Evolutionary conservation across 2,113 vertebrate species (phyloP), one percentile per base, ranked within the genome.

Genomic region (Isichthys henryi): DNA sequence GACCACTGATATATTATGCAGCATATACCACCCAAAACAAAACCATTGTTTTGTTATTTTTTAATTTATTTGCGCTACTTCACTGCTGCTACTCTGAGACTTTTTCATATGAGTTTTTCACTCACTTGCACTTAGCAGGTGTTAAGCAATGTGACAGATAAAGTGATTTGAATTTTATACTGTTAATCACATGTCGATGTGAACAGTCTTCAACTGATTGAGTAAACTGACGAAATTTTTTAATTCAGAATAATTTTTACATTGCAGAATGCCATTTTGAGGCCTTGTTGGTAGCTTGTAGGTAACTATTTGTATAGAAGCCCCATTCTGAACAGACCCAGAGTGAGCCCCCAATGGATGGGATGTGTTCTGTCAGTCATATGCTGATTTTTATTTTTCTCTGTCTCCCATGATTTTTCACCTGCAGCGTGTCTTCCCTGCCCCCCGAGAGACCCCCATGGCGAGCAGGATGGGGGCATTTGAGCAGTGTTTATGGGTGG

Each of bases 381-480:
- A 48, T 23, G 15, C 82, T 8, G 15, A 10, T 46, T 48, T 84
- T 46, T 48, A 45, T 45, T 48, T 48, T 13, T 21, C 46, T 48
- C 39, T 46, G n/a, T 70, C 62, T 23, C 43, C 45, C 82, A n/a
- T 48, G 85, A 27, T 35, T 80, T 77, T 77, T 53, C 49, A 86
- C 85, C 39, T 56, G 86, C 52, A 58, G 19, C 31, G 13, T 56
- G 49, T 21, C 86, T 49, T 19, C 53, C 52, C 27, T 50, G 27
- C 86, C 31, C 86, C 86, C 53, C 53, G 7, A 50, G 2, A 87
- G 87, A 87, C 85, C 87, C 87, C 87, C 56, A 66, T 21, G 56
- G 87, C 15, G 13, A 77, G 70, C 5, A 13, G 84, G 49, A 52
- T 52, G 84, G 53, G 86, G 53, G 39, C 48, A 50, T 52, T 27